Base-by-base conservation (phyloP, 2,797 vertebrate species). In the Schizopygopsis pylzovi region DNA sequence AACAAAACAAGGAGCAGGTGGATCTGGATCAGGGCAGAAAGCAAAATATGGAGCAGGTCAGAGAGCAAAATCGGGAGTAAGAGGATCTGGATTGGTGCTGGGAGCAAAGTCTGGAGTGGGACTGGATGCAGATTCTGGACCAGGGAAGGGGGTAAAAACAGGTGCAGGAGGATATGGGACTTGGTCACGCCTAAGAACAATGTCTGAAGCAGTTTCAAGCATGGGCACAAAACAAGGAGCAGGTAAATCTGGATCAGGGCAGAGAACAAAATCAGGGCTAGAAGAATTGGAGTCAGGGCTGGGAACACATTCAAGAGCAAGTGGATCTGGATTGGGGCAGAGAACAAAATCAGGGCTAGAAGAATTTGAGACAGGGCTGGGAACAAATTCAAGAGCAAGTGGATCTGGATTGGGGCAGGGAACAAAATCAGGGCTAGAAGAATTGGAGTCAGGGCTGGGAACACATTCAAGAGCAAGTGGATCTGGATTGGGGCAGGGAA, bases 281-380 rank as follows among this genome's bases (percentile, higher is more conserved):
- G 67, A 18, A 20, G 37, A 18, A 39, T 39, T 18, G 20, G 65
- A 43, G 25, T 18, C 15, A 73, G 71, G 28, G 18, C 49, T 22
- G 73, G 3, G 6, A 54, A 22, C 75, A 59, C n/a, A 41, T 41
- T 41, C 75, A 77, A 54, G 52, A 77, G 52, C 9, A n/a, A 41
- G 33, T n/a, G 33, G 37, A 68, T 52, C 28, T 45, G 37, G 39
- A 77, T 41, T 77, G 4, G 56, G 22, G 37, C 22, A 49, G 37
- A 73, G 59, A 68, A 8, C 12, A n/a, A 65, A 47, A 45, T 72
- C 33, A 33, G 33, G 33, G 33, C 28, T 33, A 52, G 82, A 84
- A 76, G 81, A 11, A 70, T 88, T 54, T 76, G 59, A 72, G 71
- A 12, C 22, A 25, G 33, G 33, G 18, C 52, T 43, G 39, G 22